Evolutionary conservation across 1,140 invertebrate species (phyloP), one percentile per base, ranked within the genome.

Genomic region (Drosophila nigrodunni): DNA sequence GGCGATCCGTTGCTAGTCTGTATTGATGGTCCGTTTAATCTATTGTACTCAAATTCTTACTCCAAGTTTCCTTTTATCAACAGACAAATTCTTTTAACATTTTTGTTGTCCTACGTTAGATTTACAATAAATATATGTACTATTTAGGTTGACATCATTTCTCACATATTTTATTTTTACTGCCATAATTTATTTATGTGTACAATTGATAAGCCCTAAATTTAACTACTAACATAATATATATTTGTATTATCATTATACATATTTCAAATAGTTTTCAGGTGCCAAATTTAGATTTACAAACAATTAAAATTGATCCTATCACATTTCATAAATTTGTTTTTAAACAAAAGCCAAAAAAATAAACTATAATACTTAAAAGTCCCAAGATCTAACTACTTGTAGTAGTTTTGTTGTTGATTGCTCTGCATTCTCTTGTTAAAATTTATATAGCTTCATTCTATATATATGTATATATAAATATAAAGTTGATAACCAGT

Each of bases 1-100:
- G 97, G 97, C 4, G 95, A 97, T 91, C 97, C 97, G 3, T 0
- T 54, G 6, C 7, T 89, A 1, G 21, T 77, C 3, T 76, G 67
- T 8, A 44, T 89, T 8, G 85, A 90, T 39, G 87, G 86, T 0
- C 44, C 96, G 1, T 68, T 0, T 0, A 41, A 18, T 41, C 35
- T 6, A 8, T 43, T 9, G 11, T 8, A 13, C 4, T 43, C 3
- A 6, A 5, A 3, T 5, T 43, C 41, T 43, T 4, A 4, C 4
- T 43, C 10, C 1, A 11, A 11, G 3, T n/a, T 39, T 3, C 37
- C 2, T 7, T 39, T 46, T 15, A 2, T n/a, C n/a, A 46, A 46
- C 43, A 39, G 87, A 74, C 70, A 2, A 65, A 30, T 7, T 81
- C 86, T 30, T 72, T 81, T 3, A 52, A 65, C 4, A 69, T 90